Conservation (phyloP, 1,140 invertebrate genomes). For the Drosophila nebulosa region DNA sequence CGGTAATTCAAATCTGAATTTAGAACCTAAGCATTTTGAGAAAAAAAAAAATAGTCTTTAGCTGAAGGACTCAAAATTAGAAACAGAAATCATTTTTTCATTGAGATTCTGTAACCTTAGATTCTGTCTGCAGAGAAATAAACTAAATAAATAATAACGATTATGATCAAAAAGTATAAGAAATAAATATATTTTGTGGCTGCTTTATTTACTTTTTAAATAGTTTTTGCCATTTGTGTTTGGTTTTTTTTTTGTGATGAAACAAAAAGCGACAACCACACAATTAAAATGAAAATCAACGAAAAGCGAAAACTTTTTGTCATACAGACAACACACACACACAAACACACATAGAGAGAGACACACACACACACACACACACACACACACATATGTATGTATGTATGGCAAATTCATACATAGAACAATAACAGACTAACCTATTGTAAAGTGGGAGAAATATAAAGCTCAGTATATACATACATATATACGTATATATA, state of each 20-base stretch:
- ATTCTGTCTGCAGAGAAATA: no score
- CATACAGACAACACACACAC: slow-evolving; percentile 37
- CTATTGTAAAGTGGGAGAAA: slow-evolving; percentile 73
- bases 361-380: slow-evolving; percentile 22
- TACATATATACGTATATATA: neutral
- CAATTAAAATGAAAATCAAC: slow-evolving; percentile 76
- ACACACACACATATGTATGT: slow-evolving; percentile 2
- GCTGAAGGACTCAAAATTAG: no score
- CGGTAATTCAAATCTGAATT: no score
- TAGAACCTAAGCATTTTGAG: no score
- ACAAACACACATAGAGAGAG: no score
- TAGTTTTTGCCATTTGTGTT: neutral
- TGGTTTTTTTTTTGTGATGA: neutral
- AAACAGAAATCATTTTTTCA: no score
- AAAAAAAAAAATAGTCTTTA: no score
- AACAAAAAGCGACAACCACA: slow-evolving; percentile 37
- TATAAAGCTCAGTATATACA: slow-evolving; percentile 39
- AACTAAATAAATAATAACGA: no score
- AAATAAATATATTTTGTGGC: no score
- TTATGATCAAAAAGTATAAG: no score
- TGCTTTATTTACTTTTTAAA: no score
- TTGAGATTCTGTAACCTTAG: no score
- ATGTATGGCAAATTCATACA: slow-evolving; percentile 17
- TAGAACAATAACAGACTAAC: slow-evolving; percentile 77
- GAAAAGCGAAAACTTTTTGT: slow-evolving; percentile 72